phyloP scores from a whole-genome alignment of 35 echinoderm and acorn worm genomes.

The Holothuria glaberrima region DNA sequence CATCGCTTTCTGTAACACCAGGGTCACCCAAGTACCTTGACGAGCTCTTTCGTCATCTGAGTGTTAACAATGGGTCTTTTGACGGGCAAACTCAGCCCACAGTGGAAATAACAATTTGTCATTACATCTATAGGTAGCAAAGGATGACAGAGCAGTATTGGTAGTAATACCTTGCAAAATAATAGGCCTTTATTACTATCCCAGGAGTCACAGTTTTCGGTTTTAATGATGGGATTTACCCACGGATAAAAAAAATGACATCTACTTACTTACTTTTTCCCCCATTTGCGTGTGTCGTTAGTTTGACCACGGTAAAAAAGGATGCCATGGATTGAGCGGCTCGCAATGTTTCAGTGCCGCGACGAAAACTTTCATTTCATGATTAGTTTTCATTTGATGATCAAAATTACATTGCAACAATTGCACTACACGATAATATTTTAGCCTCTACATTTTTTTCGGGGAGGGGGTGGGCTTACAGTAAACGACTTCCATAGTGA shows the following conservation, averaged over 20 bases:
- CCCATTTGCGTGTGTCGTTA: no score
- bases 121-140: background rate
- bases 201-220: background rate
- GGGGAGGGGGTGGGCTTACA: no score
- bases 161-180: constrained; percentile 4
- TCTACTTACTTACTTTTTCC: no score
- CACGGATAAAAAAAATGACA: background rate
- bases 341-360: no score
- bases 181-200: constrained; percentile 33
- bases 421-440: no score
- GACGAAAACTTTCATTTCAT: no score
- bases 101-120: constrained; percentile 57
- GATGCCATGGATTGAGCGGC: no score
- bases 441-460: no score
- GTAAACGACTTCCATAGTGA: no score
- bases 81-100: constrained; percentile 26
- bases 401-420: no score
- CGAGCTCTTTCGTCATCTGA: constrained; percentile 12
- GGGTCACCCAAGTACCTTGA: constrained; percentile 57
- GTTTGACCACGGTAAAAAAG: no score
- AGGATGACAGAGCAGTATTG: background rate
- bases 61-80: constrained; percentile 32
- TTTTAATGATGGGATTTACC: background rate
- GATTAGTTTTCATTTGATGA: no score
- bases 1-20: constrained; percentile 64